Evolutionary conservation across 2,888 invertebrate species (phyloP), one percentile per base, ranked within the genome.

Genomic region (Adineta ricciae): DNA sequence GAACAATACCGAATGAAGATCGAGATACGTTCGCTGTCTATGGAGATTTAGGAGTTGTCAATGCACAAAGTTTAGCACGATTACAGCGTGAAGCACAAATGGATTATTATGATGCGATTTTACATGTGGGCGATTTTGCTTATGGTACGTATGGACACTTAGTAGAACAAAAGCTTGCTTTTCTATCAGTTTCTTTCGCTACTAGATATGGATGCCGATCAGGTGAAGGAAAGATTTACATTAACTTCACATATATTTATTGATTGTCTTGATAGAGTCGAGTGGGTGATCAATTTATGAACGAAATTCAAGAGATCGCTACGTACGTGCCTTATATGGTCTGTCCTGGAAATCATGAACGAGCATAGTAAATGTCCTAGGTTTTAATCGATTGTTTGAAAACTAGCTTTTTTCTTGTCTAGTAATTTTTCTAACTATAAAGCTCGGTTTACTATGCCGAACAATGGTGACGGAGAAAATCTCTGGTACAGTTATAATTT

Each of bases 371-470:
- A 92, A 93, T 92, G 94, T 36, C 41, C 64, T 32, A 46, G 5
- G 5, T 46, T 46, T 8, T 11, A 46, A 46, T 46, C 46, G 5
- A 46, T 46, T 46, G 8, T 46, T 11, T 46, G 11, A 5, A 46
- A 46, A 46, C 11, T 46, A 46, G 11, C 46, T 8, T 46, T 46
- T 5, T 46, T 46, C 11, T 46, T n/a, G n/a, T 91, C 27, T 91
- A 95, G 95, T 89, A 97, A 98, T 91, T 98, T 97, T 92, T 95
- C 95, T 87, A 95, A 98, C 91, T 98, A 97, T 91, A 93, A 94
- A 88, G 93, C 93, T 85, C 93, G 97, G 36, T 98, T 97, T 91
- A 93, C 93, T 85, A 97, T 97, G 97, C 97, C 97, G 0, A 88
- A 87, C 27, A 89, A 90, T 86, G 89, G 88, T 84, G 84, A 78